Evolutionary conservation across 2,113 vertebrate genomes (phyloP).

Genomic region (Candoia aspera): DNA sequence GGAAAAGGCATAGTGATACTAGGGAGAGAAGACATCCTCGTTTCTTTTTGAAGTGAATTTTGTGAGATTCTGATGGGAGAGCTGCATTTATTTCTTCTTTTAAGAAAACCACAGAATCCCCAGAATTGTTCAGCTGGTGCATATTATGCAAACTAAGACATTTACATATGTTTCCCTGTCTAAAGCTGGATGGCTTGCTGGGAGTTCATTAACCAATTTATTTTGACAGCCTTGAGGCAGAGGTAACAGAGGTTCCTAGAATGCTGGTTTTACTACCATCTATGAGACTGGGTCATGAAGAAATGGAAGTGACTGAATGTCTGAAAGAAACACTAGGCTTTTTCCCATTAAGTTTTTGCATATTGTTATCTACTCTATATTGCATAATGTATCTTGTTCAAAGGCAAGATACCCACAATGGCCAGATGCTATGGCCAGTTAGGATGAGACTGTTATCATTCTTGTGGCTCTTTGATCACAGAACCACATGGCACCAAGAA

Average conservation of each 20-base stretch:
- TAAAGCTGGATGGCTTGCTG: neutral
- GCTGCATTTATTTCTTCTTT: neutral
- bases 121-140: neutral
- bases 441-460: neutral
- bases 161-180: neutral
- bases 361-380: neutral
- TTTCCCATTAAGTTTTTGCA: neutral
- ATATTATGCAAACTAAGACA: neutral
- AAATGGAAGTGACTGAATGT: neutral
- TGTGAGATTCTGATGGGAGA: neutral
- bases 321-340: neutral
- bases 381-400: neutral
- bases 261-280: neutral
- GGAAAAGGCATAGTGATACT: neutral
- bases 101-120: neutral
- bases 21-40: neutral
- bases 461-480: neutral
- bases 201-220: neutral
- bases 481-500: neutral
- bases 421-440: neutral
- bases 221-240: neutral
- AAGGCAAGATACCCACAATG: neutral
- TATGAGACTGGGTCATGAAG: neutral
- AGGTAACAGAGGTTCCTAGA: neutral
- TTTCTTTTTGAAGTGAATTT: neutral